Percentiles rank a stretch among this genome's conserved stretches.
phyloP scores from a whole-genome alignment of 2,113 vertebrate genomes.

The Aepyceros melampus region DNA sequence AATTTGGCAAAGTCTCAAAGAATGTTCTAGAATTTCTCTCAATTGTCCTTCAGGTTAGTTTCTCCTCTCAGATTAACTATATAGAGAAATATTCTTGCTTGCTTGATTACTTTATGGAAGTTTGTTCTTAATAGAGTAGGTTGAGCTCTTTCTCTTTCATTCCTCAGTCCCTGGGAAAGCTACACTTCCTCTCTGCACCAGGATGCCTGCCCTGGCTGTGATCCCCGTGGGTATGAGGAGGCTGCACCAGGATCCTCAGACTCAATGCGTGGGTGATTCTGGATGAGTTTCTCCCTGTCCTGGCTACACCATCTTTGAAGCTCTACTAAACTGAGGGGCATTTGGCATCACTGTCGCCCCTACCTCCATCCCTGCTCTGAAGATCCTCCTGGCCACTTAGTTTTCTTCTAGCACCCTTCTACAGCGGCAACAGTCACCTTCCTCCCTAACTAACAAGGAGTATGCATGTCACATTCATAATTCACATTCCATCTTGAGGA shows the following conservation, averaged over 20 bases:
- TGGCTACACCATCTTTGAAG: neutral
- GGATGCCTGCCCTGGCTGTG: neutral
- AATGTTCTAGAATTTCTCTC: neutral
- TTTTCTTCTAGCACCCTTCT: neutral
- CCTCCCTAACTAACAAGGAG: neutral
- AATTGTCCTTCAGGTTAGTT: neutral
- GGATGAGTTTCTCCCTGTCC: neutral
- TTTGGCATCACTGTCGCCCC: neutral
- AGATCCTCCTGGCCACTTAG: neutral
- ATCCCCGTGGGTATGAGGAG: accelerated
- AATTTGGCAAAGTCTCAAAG: neutral
- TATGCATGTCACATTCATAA: neutral
- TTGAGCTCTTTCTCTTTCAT: neutral
- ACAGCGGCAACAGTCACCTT: neutral
- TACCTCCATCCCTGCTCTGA: neutral
- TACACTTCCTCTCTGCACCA: neutral
- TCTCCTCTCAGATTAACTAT: neutral
- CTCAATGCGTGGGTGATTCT: neutral
- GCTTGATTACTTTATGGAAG: neutral
- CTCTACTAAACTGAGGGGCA: neutral
- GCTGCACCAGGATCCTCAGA: no score
- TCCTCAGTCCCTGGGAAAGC: neutral
- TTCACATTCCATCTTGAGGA: neutral
- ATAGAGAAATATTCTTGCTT: neutral
- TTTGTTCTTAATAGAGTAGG: neutral